phyloP scores from a whole-genome alignment of 1,140 invertebrate species.

The Branchinecta lynchi region DNA sequence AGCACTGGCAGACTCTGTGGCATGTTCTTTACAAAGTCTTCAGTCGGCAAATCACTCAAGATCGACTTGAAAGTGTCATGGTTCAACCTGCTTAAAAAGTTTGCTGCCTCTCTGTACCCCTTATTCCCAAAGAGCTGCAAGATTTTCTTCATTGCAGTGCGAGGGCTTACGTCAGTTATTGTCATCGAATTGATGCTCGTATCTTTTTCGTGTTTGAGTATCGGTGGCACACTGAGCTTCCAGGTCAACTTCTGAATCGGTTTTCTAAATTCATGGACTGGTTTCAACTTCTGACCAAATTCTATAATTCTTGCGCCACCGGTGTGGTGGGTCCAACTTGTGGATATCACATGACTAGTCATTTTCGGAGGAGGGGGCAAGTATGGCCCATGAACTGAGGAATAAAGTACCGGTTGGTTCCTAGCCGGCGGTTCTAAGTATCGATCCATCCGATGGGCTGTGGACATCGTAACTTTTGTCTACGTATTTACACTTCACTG shows the following conservation, averaged over 20 bases:
- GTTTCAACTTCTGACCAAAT: background rate
- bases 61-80: conserved; percentile 45
- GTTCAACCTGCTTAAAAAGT: conserved; percentile 53
- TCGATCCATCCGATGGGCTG: background rate
- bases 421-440: background rate
- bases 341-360: background rate
- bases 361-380: background rate
- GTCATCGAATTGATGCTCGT: conserved; percentile 36
- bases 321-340: background rate
- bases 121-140: conserved; percentile 56
- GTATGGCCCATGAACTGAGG: background rate
- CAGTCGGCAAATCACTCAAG: conserved; percentile 56
- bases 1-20: conserved; percentile 68
- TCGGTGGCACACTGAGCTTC: background rate
- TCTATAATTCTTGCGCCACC: background rate
- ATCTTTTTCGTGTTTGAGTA: conserved; percentile 24
- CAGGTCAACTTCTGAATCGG: conserved; percentile 1
- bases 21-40: conserved; percentile 67
- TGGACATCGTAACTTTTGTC: background rate
- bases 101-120: conserved; percentile 60
- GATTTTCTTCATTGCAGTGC: conserved; percentile 42
- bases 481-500: no score
- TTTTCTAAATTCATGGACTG: background rate
- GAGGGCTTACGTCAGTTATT: conserved; percentile 48
- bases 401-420: background rate